phyloP scores from a whole-genome alignment of 2,888 invertebrate genomes.

The Yponomeuta cagnagella region DNA sequence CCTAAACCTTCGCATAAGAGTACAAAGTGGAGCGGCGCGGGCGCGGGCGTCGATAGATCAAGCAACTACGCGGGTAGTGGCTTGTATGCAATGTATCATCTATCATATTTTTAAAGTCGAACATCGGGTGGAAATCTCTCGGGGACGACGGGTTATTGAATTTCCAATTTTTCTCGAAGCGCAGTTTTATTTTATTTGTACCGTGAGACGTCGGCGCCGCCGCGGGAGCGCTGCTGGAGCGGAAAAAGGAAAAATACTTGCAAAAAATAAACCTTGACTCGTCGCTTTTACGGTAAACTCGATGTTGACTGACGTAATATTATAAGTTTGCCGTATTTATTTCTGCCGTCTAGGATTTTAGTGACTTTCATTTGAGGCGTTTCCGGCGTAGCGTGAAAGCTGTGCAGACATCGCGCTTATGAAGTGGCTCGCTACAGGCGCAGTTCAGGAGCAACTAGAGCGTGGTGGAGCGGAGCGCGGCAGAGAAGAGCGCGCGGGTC shows the following conservation, averaged over 20 bases:
- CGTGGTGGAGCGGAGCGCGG: too few species aligned
- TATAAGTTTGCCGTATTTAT: slow-evolving; percentile 2
- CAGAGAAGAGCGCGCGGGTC: too few species aligned
- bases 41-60: slow-evolving; percentile 16
- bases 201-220: slow-evolving; percentile 27
- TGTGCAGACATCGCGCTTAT: background rate
- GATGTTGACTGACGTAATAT: background rate
- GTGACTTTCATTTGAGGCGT: background rate
- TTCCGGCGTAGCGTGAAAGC: background rate
- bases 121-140: slow-evolving; percentile 33
- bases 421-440: background rate
- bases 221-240: slow-evolving; percentile 22
- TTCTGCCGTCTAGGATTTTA: background rate
- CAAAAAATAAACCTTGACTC: slow-evolving; percentile 7
- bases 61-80: background rate
- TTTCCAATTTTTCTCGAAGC: slow-evolving; percentile 38
- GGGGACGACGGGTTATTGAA: slow-evolving; percentile 42
- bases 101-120: slow-evolving; percentile 42
- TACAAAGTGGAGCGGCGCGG: background rate
- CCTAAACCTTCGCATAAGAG: background rate
- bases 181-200: slow-evolving; percentile 38
- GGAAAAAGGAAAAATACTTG: slow-evolving; percentile 11
- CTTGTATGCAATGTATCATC: slow-evolving; percentile 30
- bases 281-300: background rate
- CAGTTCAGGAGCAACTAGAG: background rate